These are phyloP conservation scores for Halotydeus destructor DNA, from an alignment of 1,140 invertebrate species.

Conservation along the genomic window DNA sequence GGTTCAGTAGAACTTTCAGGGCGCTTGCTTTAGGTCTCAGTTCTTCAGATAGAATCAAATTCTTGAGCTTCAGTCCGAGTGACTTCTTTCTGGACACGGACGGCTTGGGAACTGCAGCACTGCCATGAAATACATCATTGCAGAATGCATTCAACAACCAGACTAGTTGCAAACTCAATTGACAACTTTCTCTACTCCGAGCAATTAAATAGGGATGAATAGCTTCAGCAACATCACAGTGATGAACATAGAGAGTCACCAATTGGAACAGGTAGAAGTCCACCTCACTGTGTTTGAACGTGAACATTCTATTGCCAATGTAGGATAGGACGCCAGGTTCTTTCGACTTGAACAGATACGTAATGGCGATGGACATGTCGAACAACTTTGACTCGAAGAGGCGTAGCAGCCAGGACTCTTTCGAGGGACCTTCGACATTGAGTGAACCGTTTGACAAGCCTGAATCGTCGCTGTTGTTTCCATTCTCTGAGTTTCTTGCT, in stretches of 20 bases:
- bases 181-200: constrained; percentile 74
- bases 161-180: constrained; percentile 83
- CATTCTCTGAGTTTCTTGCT: too few species aligned
- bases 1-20: background rate
- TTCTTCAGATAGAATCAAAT: constrained; percentile 68
- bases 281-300: constrained; percentile 73
- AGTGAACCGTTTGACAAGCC: too few species aligned
- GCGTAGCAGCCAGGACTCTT: constrained; percentile 45
- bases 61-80: constrained; percentile 60
- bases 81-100: constrained; percentile 47
- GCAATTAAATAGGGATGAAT: constrained; percentile 77
- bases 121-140: constrained; percentile 33
- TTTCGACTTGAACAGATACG: constrained; percentile 94
- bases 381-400: constrained; percentile 92
- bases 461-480: too few species aligned
- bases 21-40: constrained; percentile 31
- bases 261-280: constrained; percentile 96
- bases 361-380: constrained; percentile 91
- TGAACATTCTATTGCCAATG: constrained; percentile 77
- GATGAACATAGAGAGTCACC: constrained; percentile 94
- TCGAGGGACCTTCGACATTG: constrained; percentile 16
- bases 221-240: constrained; percentile 82
- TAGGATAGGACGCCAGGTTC: constrained; percentile 46
- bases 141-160: constrained; percentile 89
- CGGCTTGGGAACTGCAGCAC: constrained; percentile 27